Base-by-base conservation (phyloP, 2,797 vertebrate genomes). In the Epinephelus awoara region DNA sequence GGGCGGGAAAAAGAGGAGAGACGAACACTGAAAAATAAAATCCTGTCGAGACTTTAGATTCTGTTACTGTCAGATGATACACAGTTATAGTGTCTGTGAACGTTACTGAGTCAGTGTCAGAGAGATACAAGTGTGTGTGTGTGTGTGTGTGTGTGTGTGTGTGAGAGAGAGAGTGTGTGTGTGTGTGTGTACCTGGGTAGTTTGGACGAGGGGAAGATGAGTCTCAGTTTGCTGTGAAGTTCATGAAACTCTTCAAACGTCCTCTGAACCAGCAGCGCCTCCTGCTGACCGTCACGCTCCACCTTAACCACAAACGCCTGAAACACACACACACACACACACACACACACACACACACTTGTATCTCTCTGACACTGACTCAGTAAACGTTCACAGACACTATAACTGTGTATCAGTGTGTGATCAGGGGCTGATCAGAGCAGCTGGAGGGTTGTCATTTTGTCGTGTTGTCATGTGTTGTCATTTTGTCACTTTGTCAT, bases 231-330 rank as follows among this genome's bases (percentile, higher is more conserved):
- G 90, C 94, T 97, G 93, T 99, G 98, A 66, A 99, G 94, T 81
- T 99, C 98, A 72, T 98, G 96, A 90, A 99, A 99, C 92, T 99
- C 98, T 80, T 98, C 98, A 67, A 98, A 99, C 0, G 96, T 98
- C 73, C 98, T 95, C 89, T 98, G 97, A 82, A 99, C 95, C 6
- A 97, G 94, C 44, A 86, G 84, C 25, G 92, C 91, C 64, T 97
- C 97, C 0, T 96, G 93, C 0, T 95, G 91, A 23, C 85, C 89
- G 25, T 99, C 97, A 25, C 97, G 93, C 83, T 97, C 96, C 90
- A 99, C 98, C 91, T 97, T 98, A 79, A 99, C 96, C 66, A 98
- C 93, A 21, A 97, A 99, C 1, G 91, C 93, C 98, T 99, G 93
- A 78, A n/a, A 65, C 2, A 67, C 40, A 73, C 59, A 71, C 2